These are phyloP conservation scores for Tragulus kanchil DNA, from an alignment of 2,113 vertebrate genomes.

Conservation along the genomic window DNA sequence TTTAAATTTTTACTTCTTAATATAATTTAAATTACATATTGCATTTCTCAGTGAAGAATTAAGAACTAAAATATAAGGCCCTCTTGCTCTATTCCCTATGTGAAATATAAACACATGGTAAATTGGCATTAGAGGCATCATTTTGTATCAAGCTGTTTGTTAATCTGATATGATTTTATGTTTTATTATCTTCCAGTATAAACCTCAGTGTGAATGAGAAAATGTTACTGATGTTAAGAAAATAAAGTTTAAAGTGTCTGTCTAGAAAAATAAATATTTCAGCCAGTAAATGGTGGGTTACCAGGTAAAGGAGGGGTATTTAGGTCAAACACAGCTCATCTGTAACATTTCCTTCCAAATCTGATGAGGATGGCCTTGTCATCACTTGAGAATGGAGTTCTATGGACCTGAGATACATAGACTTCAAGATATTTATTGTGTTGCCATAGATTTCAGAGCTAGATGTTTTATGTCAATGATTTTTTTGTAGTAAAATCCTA, in stretches of 20 bases:
- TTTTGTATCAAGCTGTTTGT: neutral
- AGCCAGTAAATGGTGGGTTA: neutral
- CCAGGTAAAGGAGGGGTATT: neutral
- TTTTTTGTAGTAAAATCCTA: too few species aligned
- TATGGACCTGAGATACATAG: neutral
- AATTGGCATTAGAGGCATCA: neutral
- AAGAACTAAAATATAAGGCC: neutral
- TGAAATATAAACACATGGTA: neutral
- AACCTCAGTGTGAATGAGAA: neutral
- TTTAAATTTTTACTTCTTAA: slow-evolving; percentile 9
- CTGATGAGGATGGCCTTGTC: neutral
- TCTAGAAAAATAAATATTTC: slow-evolving; percentile 34
- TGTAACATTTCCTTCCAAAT: neutral
- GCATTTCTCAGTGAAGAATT: slow-evolving; percentile 10
- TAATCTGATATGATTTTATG: neutral
- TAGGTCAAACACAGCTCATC: neutral
- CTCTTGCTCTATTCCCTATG: neutral
- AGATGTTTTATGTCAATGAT: neutral
- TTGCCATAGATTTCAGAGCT: neutral
- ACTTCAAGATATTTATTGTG: neutral
- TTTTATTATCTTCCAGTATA: neutral
- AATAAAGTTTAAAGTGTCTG: slow-evolving; percentile 13
- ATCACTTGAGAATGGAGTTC: neutral
- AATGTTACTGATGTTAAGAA: slow-evolving; percentile 42
- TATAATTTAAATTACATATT: slow-evolving; percentile 1